These are phyloP conservation scores for Drosophila ohnishii DNA, from an alignment of 1,140 invertebrate species.

Conservation along the genomic window DNA sequence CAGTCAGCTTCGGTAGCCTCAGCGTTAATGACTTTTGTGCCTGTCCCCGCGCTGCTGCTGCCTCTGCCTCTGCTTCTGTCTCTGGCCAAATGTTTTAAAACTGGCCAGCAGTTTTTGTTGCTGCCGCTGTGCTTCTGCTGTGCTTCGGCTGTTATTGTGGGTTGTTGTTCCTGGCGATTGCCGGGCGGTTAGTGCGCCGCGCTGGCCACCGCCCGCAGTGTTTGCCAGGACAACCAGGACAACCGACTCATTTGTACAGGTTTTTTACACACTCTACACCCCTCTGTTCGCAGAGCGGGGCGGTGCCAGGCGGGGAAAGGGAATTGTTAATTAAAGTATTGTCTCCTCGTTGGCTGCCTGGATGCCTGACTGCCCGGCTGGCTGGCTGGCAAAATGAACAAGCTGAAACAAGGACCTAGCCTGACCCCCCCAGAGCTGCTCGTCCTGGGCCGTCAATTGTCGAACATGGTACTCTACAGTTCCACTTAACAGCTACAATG, in stretches of 20 bases:
- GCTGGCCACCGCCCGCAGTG: constrained; percentile 75
- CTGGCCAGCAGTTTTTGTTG: constrained; percentile 47
- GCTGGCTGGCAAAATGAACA: constrained; percentile 77
- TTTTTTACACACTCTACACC: constrained; percentile 49
- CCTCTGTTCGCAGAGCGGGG: background rate
- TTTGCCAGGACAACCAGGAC: constrained; percentile 76
- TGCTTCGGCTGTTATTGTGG: constrained; percentile 46
- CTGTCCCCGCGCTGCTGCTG: constrained; percentile 52
- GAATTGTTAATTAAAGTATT: constrained; percentile 83
- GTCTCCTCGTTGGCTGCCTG: constrained; percentile 72
- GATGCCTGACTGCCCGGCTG: background rate
- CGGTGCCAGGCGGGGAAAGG: constrained; percentile 43
- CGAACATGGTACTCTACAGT: constrained; percentile 82
- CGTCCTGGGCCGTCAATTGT: constrained; percentile 79
- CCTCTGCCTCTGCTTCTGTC: constrained; percentile 1
- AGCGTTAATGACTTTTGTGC: constrained; percentile 81
- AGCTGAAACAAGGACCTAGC: constrained; percentile 74
- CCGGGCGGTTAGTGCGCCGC: constrained; percentile 71
- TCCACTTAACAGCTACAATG: constrained; percentile 82
- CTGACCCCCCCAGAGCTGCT: constrained; percentile 29
- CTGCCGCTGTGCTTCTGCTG: constrained; percentile 20
- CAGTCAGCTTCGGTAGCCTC: constrained; percentile 62
- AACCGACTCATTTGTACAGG: constrained; percentile 80
- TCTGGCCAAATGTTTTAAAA: constrained; percentile 53
- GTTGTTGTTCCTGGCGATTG: constrained; percentile 58